These are phyloP conservation scores for Lasioglossum pauxillum DNA, from an alignment of 2,888 invertebrate species.

Conservation along the genomic window DNA sequence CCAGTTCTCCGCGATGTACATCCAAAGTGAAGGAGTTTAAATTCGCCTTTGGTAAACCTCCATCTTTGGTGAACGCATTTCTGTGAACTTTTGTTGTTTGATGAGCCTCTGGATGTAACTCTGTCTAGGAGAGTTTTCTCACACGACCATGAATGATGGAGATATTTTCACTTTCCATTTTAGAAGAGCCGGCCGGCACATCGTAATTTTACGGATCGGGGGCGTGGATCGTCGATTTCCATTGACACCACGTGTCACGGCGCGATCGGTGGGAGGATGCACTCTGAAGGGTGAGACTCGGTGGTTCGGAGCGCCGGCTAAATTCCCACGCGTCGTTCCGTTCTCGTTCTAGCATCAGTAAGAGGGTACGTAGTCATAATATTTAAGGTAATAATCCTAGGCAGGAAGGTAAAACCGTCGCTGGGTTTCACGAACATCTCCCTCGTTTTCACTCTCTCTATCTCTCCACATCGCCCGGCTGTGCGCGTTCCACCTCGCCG, in stretches of 20 bases:
- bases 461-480: conserved; percentile 27
- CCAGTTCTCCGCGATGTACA: no score
- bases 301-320: conserved; percentile 15
- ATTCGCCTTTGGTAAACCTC: no score
- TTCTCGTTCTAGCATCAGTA: conserved; percentile 20
- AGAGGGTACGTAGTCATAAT: conserved; percentile 72
- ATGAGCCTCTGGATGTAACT: not conserved
- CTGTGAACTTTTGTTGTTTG: no score
- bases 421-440: conserved; percentile 41
- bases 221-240: conserved; percentile 18
- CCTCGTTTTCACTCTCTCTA: not conserved
- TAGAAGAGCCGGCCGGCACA: not conserved
- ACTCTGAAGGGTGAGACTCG: conserved; percentile 50
- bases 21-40: no score
- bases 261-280: conserved; percentile 19
- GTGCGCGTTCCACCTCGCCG: conserved; percentile 32
- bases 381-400: conserved; percentile 77
- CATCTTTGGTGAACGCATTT: no score
- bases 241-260: conserved; percentile 3
- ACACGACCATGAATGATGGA: not conserved
- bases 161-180: not conserved
- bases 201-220: not conserved
- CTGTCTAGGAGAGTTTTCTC: not conserved
- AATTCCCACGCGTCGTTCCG: conserved; percentile 67
- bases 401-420: conserved; percentile 53